Percentiles rank a stretch among this genome's conserved stretches.
phyloP scores from a whole-genome alignment of 2,888 invertebrate genomes.

The Spisula solida region DNA sequence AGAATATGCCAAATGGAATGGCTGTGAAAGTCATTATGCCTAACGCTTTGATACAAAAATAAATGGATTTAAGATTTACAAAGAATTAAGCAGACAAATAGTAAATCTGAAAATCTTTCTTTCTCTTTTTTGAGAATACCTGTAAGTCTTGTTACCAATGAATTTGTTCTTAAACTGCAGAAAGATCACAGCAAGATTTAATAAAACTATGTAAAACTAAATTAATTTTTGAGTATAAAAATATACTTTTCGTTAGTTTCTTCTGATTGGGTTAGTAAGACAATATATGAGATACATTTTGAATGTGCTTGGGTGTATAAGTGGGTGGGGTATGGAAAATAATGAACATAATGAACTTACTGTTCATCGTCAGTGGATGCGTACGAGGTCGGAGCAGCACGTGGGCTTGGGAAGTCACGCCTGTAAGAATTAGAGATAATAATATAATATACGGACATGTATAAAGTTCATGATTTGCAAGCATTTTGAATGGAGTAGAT shows the following conservation, averaged over 20 bases:
- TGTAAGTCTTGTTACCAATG: too few species aligned
- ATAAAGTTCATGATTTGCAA: too few species aligned
- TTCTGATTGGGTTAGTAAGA: conserved; percentile 9
- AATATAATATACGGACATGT: too few species aligned
- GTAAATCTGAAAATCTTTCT: too few species aligned
- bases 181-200: background rate
- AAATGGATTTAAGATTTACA: too few species aligned
- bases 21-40: too few species aligned
- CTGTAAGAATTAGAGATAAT: conserved; percentile 55
- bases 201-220: background rate
- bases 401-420: conserved; percentile 58
- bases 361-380: conserved; percentile 9
- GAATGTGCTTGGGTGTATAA: background rate
- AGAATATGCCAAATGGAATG: too few species aligned
- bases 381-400: conserved; percentile 58
- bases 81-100: too few species aligned
- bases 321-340: background rate
- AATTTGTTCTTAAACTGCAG: background rate
- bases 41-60: too few species aligned
- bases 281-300: background rate
- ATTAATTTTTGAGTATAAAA: background rate
- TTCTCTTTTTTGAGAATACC: too few species aligned
- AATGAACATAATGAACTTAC: background rate
- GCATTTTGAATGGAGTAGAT: too few species aligned
- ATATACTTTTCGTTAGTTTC: conserved; percentile 12